These are phyloP conservation scores for Ruditapes philippinarum DNA, from an alignment of 1,140 invertebrate species.

Conservation along the genomic window DNA sequence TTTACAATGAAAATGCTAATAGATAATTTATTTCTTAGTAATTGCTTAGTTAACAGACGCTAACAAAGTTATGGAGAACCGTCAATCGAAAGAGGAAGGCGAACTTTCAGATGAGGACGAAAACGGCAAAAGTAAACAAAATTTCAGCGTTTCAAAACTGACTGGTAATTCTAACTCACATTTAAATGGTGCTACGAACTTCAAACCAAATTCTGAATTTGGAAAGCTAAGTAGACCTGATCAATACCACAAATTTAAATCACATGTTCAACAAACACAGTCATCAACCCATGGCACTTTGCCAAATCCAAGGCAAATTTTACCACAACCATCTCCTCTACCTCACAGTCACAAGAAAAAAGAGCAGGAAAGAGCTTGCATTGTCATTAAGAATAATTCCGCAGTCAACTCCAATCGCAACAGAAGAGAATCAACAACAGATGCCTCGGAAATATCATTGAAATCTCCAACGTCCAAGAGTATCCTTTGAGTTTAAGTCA, in stretches of 20 bases:
- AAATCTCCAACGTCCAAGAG: slow-evolving; percentile 34
- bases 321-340: neutral
- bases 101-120: slow-evolving; percentile 35
- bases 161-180: neutral
- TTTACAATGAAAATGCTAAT: no score
- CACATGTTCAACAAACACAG: neutral
- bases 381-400: neutral
- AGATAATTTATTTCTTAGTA: no score
- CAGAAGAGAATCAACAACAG: neutral
- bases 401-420: neutral
- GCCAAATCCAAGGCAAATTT: slow-evolving; percentile 41
- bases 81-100: slow-evolving; percentile 32
- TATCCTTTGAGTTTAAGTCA: slow-evolving; percentile 6
- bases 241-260: neutral
- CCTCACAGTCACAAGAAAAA: neutral
- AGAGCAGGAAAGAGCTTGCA: neutral
- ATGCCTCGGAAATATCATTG: neutral
- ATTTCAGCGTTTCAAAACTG: neutral
- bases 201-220: neutral
- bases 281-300: neutral
- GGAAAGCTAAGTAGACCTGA: neutral
- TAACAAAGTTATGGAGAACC: no score
- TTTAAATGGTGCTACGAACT: neutral
- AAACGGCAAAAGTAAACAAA: neutral
- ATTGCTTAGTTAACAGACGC: no score